Evolutionary conservation across 2,113 vertebrate species (phyloP).

Genomic region (Gallinago paraguaiae): DNA sequence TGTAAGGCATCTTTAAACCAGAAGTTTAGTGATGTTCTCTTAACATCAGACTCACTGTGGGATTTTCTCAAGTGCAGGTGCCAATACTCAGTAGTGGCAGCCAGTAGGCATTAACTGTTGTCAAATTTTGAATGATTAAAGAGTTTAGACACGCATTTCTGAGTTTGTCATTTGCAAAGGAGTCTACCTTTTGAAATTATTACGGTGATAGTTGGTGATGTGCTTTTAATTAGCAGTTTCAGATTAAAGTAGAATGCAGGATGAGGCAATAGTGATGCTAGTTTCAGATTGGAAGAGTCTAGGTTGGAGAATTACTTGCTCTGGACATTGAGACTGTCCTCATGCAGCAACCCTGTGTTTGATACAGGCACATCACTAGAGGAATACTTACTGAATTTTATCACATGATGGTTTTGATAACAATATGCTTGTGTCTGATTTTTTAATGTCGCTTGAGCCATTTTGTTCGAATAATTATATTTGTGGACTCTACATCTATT

Average conservation of each 20-base stretch:
- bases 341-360: neutral
- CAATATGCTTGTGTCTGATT: neutral
- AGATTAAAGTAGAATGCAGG: neutral
- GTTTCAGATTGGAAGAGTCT: neutral
- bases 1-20: neutral
- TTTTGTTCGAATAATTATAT: neutral
- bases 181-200: neutral
- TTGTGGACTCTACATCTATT: neutral
- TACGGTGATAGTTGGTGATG: neutral
- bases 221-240: neutral
- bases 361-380: neutral
- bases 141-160: neutral
- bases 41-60: neutral
- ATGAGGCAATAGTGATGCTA: neutral
- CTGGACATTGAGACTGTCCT: neutral
- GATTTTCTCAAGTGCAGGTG: neutral
- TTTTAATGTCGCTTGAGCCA: accelerated
- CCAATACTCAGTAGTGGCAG: neutral
- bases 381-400: neutral
- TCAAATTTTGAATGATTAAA: neutral
- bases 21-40: neutral
- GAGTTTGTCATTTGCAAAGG: neutral
- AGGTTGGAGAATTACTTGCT: neutral
- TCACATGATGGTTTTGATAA: neutral
- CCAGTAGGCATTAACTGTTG: neutral